Base-by-base conservation (phyloP, 2,113 vertebrate genomes). In the Aegithalos caudatus region DNA sequence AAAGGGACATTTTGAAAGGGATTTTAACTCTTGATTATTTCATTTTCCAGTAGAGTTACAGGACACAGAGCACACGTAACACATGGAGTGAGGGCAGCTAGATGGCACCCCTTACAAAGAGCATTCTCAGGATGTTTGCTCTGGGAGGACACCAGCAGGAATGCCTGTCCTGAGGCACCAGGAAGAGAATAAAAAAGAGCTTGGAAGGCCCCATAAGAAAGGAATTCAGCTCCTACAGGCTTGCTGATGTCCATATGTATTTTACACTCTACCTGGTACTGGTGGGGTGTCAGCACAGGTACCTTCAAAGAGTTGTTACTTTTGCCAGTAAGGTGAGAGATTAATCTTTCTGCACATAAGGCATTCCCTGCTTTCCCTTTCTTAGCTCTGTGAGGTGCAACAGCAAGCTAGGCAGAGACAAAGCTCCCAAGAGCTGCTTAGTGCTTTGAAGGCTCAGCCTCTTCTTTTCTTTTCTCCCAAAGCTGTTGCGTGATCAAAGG, bases 381-480 rank as follows among this genome's bases (percentile, higher is more conserved):
- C 24, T 51, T 21, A 50, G 28, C 44, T 67, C 72, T 28, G 44
- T 38, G 69, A 96, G 40, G 56, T 53, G n/a, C 44, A 81, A 51
- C 64, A 83, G 37, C 60, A 35, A 80, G 28, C 61, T 19, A 22
- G n/a, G 91, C 64, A 85, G 53, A 89, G 31, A 67, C 69, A 90
- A 90, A 78, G 44, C 88, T 93, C 69, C 64, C 65, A 65, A 62
- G 82, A 93, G 64, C 64, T 90, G 42, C 87, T 90, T 23, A 61
- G 37, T 33, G 45, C 80, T 96, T 97, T 90, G 76, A 93, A 90
- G 88, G 88, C 72, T 96, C 85, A 94, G 82, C 31, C 90, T 35
- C 90, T 92, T 56, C 28, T 88, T 91, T 94, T 61, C 71, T 92
- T 83, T 74, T 19, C 67, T 92, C 60, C 50, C 44, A 73, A 90